Evolutionary conservation across 2,888 invertebrate genomes (phyloP).

Genomic region (Cataglyphis altisquamis): DNA sequence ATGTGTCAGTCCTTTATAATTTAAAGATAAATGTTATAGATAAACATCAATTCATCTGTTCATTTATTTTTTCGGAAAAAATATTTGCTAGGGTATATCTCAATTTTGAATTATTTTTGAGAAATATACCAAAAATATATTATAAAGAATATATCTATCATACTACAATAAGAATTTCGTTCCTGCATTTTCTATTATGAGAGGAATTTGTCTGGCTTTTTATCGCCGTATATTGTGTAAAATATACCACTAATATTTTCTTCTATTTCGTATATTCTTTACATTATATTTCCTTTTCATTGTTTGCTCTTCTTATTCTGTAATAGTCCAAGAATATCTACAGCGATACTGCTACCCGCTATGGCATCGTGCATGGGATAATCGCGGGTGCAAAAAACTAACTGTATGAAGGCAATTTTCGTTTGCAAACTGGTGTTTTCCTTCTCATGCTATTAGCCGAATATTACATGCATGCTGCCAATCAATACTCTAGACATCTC

Average conservation of each 20-base stretch:
- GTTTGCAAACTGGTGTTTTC: constrained; percentile 1
- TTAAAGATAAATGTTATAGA: not conserved
- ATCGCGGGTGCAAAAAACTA: not conserved
- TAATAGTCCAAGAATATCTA: not conserved
- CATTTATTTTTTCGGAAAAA: not conserved
- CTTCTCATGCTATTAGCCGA: constrained; percentile 31
- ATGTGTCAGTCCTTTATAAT: not conserved
- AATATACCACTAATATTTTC: not conserved
- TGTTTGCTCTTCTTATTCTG: not conserved
- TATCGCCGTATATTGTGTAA: not conserved
- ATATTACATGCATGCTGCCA: not conserved
- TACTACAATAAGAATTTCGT: not conserved
- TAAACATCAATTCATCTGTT: constrained; percentile 2
- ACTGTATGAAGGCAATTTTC: not conserved
- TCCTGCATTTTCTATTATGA: not conserved
- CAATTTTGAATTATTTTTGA: not conserved
- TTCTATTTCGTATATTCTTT: not conserved
- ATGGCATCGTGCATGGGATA: not conserved
- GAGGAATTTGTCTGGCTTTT: not conserved
- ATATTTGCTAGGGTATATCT: not conserved
- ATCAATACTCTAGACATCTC: constrained; percentile 12
- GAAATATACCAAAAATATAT: not conserved
- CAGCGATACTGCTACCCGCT: no score
- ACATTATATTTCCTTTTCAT: not conserved
- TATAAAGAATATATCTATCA: not conserved